Evolutionary conservation across 2,113 vertebrate species (phyloP), one percentile per base, ranked within the genome.

Genomic region (Cynocephalus volans): DNA sequence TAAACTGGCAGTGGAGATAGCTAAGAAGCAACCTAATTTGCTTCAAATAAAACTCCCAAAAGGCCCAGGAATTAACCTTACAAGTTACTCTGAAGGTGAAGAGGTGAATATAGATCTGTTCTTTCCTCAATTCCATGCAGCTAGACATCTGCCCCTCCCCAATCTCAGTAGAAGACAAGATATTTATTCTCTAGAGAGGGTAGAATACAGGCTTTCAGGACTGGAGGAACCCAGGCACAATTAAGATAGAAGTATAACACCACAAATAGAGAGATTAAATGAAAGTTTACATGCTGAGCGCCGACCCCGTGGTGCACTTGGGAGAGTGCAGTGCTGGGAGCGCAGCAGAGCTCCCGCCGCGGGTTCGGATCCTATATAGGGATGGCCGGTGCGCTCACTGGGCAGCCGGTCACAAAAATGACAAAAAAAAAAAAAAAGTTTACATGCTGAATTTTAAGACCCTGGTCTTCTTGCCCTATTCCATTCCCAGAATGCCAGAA

Each of bases 121-220:
- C 58, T 52, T 77, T 90, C 45, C 45, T 83, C 70, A 62, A 4
- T 88, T 67, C 33, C 21, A 12, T 19, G 48, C 7, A 58, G 4
- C n/a, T 58, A 15, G 21, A 85, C 36, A 24, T 31, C 10, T 50
- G 13, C 1, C 12, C 15, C 60, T 90, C 19, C 28, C 48, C 56
- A 72, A 1, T 67, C n/a, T 90, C 70, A 36, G 7, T 14, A 24
- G 31, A 90, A 10, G 19, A 50, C 15, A 81, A n/a, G 18, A 81
- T 31, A 12, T 50, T 88, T 65, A 82, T 45, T 82, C 23, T 64
- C 33, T 48, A 17, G 15, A 81, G 31, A 89, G 18, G n/a, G 45
- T 77, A 93, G 94, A 95, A 58, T 62, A 36, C 15, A 82, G 18
- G 41, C n/a, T 85, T n/a, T 69, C 60, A 26, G 67, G 65, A 26